phyloP scores from a whole-genome alignment of 1,140 invertebrate genomes.

The Himalopsyche phryganea region DNA sequence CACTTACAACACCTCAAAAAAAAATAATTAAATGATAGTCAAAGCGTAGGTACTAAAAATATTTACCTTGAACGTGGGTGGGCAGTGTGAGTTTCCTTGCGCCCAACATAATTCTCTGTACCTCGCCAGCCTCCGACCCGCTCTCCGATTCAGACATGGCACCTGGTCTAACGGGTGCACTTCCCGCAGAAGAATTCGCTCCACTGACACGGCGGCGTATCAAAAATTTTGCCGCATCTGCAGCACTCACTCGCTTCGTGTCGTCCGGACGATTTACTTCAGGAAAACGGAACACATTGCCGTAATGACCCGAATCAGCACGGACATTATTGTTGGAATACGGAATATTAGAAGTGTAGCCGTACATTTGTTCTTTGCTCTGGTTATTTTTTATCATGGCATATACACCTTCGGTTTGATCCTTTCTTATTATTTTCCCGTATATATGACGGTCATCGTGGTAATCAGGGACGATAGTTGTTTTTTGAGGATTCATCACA shows the following conservation, averaged over 20 bases:
- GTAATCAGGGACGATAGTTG: no score
- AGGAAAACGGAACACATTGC: background rate
- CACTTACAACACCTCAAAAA: no score
- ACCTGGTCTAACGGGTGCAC: conserved; percentile 23
- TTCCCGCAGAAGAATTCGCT: conserved; percentile 35
- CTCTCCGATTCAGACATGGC: conserved; percentile 56
- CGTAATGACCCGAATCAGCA: no score
- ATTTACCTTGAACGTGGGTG: no score
- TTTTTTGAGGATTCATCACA: no score
- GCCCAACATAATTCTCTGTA: conserved; percentile 59
- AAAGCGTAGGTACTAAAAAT: no score
- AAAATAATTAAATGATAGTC: no score
- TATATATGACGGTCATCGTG: conserved; percentile 1
- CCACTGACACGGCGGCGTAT: conserved; percentile 9
- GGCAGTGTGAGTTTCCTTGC: conserved; percentile 19
- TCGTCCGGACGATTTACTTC: background rate
- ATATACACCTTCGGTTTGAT: conserved; percentile 1
- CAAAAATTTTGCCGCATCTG: conserved; percentile 1
- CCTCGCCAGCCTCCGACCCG: conserved; percentile 62
- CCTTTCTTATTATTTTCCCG: conserved; percentile 10
- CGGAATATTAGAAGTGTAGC: no score
- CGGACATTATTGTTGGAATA: no score
- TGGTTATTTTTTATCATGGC: conserved; percentile 5
- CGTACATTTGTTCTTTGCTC: no score
- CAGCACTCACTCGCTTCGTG: background rate